Conservation (phyloP, 2,113 vertebrate species). For the Charina bottae region DNA sequence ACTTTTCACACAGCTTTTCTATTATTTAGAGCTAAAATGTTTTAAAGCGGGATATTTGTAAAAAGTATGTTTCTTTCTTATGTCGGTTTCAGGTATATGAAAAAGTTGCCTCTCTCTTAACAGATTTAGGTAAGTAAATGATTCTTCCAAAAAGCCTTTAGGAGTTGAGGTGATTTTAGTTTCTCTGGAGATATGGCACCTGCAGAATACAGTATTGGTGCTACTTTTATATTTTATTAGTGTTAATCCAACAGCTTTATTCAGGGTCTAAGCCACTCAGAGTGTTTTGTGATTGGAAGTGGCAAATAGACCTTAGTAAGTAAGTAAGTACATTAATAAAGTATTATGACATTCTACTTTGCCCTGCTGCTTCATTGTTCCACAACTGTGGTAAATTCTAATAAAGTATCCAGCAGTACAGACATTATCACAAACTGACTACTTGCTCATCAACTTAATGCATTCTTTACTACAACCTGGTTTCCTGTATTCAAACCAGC, state of each 20-base stretch:
- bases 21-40: background rate
- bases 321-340: background rate
- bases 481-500: background rate
- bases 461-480: background rate
- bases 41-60: background rate
- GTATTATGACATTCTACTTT: background rate
- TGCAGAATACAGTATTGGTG: background rate
- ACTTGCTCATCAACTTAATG: background rate
- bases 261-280: background rate
- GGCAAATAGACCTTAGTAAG: background rate
- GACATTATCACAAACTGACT: background rate
- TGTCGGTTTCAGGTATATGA: slow-evolving; percentile 88
- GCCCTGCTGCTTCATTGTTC: background rate
- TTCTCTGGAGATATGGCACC: background rate
- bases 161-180: background rate
- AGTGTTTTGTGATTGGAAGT: background rate
- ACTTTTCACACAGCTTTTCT: background rate
- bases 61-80: slow-evolving; percentile 33
- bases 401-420: background rate
- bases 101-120: slow-evolving; percentile 95
- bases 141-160: background rate
- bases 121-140: slow-evolving; percentile 89
- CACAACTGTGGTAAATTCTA: background rate
- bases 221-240: background rate
- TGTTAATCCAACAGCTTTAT: background rate